Conservation (phyloP, 2,797 vertebrate genomes). For the Bradypodion ventrale region DNA sequence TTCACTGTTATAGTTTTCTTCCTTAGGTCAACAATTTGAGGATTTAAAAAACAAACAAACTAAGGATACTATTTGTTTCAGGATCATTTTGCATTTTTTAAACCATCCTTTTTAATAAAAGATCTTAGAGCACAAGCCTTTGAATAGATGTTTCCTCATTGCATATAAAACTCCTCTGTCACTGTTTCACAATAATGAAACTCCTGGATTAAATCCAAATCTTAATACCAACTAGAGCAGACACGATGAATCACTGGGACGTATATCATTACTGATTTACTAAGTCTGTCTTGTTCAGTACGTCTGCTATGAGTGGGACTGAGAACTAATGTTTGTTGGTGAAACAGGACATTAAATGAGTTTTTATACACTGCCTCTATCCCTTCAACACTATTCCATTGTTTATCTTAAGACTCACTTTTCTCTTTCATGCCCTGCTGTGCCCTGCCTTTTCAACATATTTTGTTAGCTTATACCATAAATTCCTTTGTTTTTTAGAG, state of each 20-base stretch:
- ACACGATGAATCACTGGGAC: no score
- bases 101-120: background rate
- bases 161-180: background rate
- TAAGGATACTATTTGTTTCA: background rate
- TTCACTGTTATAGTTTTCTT: fast-evolving
- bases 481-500: background rate
- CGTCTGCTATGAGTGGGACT: no score
- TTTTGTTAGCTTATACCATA: background rate
- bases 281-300: no score
- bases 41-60: no score
- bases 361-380: background rate
- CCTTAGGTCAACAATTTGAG: background rate
- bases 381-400: background rate
- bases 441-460: background rate
- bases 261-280: no score
- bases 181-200: background rate
- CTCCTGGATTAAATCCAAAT: background rate
- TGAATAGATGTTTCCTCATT: background rate
- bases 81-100: background rate
- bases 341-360: background rate
- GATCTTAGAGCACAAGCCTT: background rate
- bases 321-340: no score
- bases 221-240: no score
- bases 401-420: background rate
- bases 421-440: background rate